phyloP scores from a whole-genome alignment of 2,113 vertebrate genomes.

The Phoxinus phoxinus region DNA sequence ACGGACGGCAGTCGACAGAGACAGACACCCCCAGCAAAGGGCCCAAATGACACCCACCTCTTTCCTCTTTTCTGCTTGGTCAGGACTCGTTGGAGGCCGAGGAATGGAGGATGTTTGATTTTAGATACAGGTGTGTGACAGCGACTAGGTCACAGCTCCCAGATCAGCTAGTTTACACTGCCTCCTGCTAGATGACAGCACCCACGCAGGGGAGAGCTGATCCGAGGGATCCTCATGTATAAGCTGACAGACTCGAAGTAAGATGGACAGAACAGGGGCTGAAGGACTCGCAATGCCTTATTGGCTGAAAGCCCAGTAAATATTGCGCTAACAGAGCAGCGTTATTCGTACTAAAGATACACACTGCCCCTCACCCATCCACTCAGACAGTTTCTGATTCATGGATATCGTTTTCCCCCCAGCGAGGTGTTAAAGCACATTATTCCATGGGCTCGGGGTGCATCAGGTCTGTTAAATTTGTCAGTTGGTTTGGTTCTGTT shows the following conservation, averaged over 20 bases:
- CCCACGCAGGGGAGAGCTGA: slow-evolving; percentile 60
- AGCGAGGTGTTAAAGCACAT: slow-evolving; percentile 11
- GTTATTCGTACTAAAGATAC: slow-evolving; percentile 48
- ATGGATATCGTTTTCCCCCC: background rate
- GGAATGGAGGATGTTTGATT: slow-evolving; percentile 36
- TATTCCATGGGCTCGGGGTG: background rate
- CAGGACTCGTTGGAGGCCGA: slow-evolving; percentile 45
- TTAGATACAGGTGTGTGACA: slow-evolving; percentile 52
- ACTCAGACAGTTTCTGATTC: background rate
- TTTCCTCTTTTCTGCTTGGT: slow-evolving; percentile 18
- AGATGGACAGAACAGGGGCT: slow-evolving; percentile 32
- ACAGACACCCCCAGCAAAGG: slow-evolving; percentile 88
- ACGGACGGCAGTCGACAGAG: slow-evolving; percentile 93
- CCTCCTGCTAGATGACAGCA: slow-evolving; percentile 64
- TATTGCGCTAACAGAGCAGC: slow-evolving; percentile 36
- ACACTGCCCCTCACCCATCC: slow-evolving; percentile 28
- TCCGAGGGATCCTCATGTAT: slow-evolving; percentile 66
- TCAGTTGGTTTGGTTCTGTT: background rate
- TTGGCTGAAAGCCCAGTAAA: slow-evolving; percentile 38
- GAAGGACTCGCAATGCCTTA: slow-evolving; percentile 29
- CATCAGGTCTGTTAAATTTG: slow-evolving; percentile 17
- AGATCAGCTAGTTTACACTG: slow-evolving; percentile 71
- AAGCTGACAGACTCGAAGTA: slow-evolving; percentile 66
- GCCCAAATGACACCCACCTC: slow-evolving; percentile 82
- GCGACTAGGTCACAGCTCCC: slow-evolving; percentile 36